Evolutionary conservation across 2,113 vertebrate genomes (phyloP).

Genomic region (Columba janthina): DNA sequence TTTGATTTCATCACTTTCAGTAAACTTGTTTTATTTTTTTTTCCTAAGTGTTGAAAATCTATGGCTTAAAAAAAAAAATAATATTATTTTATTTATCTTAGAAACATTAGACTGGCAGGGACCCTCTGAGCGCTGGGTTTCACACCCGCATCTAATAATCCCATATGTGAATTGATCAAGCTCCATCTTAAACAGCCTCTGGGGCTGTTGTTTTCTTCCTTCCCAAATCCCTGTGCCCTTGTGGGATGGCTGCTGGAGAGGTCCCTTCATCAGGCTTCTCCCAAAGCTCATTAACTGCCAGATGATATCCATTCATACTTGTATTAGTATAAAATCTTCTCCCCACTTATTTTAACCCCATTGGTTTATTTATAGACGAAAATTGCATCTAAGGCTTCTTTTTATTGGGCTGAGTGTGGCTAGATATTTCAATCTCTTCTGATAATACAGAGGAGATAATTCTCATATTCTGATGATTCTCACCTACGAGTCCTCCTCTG

Average conservation of each 20-base stretch:
- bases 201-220: not conserved
- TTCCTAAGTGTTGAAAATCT: not conserved
- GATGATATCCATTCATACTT: not conserved
- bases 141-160: not conserved
- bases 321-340: not conserved
- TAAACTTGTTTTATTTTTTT: not conserved
- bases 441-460: not conserved
- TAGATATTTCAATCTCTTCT: not conserved
- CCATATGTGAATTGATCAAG: not conserved
- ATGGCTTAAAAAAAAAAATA: not conserved
- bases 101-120: not conserved
- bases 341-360: not conserved
- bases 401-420: accelerated
- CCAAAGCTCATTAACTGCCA: not conserved
- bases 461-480: not conserved
- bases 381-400: not conserved
- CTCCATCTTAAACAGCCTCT: not conserved
- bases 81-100: not conserved
- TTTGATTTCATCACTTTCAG: not conserved
- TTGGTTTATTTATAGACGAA: not conserved
- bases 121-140: not conserved
- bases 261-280: not conserved
- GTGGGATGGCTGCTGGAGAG: accelerated
- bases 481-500: not conserved
- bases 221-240: accelerated